Conservation (phyloP, 2,797 vertebrate species). For the Holocentrus rufus region DNA sequence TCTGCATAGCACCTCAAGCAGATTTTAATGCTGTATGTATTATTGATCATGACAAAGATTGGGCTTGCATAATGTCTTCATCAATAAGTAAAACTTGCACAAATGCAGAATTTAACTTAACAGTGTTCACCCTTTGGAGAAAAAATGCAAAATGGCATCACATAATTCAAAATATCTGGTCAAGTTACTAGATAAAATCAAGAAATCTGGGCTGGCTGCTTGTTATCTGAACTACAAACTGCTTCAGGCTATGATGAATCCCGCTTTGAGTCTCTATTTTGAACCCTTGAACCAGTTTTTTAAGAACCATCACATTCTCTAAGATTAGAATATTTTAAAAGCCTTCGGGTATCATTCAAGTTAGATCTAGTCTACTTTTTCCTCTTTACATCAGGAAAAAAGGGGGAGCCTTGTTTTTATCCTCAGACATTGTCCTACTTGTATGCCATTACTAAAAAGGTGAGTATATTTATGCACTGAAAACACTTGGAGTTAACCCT, state of each 20-base stretch:
- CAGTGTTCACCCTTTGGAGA: constrained; percentile 8
- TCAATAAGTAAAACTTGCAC: constrained; percentile 43
- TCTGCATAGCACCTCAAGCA: background rate
- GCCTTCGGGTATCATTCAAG: background rate
- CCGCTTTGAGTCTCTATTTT: constrained; percentile 2
- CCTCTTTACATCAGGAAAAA: background rate
- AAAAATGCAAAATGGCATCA: background rate
- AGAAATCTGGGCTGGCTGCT: background rate
- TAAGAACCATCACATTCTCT: background rate
- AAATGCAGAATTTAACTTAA: background rate
- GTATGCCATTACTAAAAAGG: background rate
- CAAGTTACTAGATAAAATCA: background rate
- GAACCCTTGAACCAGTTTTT: background rate
- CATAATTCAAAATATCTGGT: constrained; percentile 6
- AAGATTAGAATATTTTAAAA: constrained; percentile 36
- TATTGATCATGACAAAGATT: constrained; percentile 30
- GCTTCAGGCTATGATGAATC: background rate
- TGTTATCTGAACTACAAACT: background rate
- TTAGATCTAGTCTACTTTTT: background rate
- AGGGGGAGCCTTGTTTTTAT: background rate
- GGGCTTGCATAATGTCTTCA: constrained; percentile 17
- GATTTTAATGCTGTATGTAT: constrained; percentile 35
- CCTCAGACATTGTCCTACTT: constrained; percentile 1
- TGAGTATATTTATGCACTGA: no score
- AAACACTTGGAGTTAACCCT: background rate